Conservation (phyloP, 2,113 vertebrate species). For the Apteryx mantelli region DNA sequence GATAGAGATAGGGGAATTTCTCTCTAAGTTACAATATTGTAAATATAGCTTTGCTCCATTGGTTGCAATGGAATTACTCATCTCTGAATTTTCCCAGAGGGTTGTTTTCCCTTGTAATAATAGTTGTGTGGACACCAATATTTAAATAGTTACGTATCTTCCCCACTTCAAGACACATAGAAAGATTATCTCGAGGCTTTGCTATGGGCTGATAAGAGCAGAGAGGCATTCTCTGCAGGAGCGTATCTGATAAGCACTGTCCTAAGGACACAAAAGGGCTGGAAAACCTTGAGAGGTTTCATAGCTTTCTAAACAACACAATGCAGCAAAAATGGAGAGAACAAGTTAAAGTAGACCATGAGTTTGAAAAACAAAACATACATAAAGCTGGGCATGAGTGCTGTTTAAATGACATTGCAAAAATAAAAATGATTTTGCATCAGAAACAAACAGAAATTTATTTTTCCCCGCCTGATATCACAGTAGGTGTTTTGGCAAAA, state of each 20-base stretch:
- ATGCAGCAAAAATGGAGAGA: not conserved
- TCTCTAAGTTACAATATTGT: not conserved
- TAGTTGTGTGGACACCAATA: not conserved
- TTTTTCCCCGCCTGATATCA: not conserved
- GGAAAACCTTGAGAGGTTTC: not conserved
- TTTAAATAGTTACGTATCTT: not conserved
- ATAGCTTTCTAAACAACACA: not conserved
- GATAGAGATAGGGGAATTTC: not conserved
- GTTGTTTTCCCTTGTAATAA: not conserved
- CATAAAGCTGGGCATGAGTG: not conserved
- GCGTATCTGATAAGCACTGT: not conserved
- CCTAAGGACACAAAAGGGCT: not conserved
- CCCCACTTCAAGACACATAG: not conserved
- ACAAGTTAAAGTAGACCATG: not conserved
- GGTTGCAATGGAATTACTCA: not conserved
- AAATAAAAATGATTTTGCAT: not conserved
- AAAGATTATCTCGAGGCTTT: conserved; percentile 13
- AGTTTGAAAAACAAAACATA: not conserved
- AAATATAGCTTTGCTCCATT: not conserved
- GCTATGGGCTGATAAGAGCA: not conserved
- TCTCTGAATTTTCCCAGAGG: not conserved
- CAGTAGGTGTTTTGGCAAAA: not conserved
- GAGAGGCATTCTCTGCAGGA: not conserved
- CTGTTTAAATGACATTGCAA: not conserved
- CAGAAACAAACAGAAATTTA: not conserved